Percentiles rank a stretch among this genome's conserved stretches.
Evolutionary conservation across 2,888 invertebrate genomes (phyloP).

Genomic region (Macaria liturata): DNA sequence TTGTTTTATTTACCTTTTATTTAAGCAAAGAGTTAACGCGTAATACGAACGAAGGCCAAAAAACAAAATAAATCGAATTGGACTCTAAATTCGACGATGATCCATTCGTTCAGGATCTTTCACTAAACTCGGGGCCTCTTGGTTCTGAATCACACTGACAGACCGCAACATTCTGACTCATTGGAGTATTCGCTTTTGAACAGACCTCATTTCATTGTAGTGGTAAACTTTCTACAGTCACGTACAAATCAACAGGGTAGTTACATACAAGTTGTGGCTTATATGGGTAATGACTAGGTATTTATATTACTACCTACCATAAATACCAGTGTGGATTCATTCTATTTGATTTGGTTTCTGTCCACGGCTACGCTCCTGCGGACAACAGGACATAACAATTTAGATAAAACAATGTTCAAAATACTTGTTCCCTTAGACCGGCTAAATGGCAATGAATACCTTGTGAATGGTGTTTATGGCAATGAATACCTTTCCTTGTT

Average conservation of each 20-base stretch:
- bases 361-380: constrained; percentile 5
- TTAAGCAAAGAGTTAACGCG: constrained; percentile 17
- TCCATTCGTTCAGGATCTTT: constrained; percentile 37
- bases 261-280: not conserved
- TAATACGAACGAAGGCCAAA: constrained; percentile 3
- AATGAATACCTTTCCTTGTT: too few species aligned
- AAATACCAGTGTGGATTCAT: constrained; percentile 8
- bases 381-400: constrained; percentile 33
- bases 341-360: constrained; percentile 1
- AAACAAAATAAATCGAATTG: constrained; percentile 9
- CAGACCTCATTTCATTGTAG: constrained; percentile 32
- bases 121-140: constrained; percentile 43
- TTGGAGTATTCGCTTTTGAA: constrained; percentile 33
- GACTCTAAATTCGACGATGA: constrained; percentile 46
- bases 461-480: too few species aligned
- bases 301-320: constrained; percentile 6
- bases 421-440: too few species aligned
- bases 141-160: constrained; percentile 52
- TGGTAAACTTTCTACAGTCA: constrained; percentile 49
- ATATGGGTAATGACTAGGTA: not conserved
- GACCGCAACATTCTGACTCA: constrained; percentile 50
- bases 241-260: constrained; percentile 24
- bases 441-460: too few species aligned
- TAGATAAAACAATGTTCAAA: not conserved
- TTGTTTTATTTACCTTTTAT: constrained; percentile 14